phyloP scores from a whole-genome alignment of 2,797 vertebrate species.

The Pantherophis vulpinus region DNA sequence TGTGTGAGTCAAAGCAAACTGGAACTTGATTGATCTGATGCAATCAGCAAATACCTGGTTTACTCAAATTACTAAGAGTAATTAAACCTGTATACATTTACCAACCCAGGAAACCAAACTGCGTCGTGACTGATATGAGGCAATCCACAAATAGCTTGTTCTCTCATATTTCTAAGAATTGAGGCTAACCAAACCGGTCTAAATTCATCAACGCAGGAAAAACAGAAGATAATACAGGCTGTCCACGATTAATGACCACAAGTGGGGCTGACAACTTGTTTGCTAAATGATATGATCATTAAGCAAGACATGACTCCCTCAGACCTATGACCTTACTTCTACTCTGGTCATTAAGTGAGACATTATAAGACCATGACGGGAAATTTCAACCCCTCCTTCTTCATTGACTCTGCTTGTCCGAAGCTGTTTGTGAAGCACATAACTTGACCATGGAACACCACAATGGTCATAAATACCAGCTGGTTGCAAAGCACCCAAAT shows the following conservation, averaged over 20 bases:
- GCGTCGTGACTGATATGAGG: background rate
- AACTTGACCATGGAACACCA: background rate
- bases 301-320: background rate
- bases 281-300: background rate
- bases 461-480: background rate
- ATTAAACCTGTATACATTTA: background rate
- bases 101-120: background rate
- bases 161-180: background rate
- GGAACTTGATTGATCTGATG: background rate
- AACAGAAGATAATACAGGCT: background rate
- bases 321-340: background rate
- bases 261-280: background rate
- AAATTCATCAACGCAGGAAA: background rate
- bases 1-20: background rate
- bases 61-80: background rate
- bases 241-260: background rate
- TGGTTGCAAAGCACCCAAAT: background rate
- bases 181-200: background rate
- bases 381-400: background rate
- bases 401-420: background rate
- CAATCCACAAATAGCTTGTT: background rate
- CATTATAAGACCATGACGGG: background rate
- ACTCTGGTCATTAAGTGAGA: background rate
- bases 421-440: background rate
- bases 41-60: background rate